Evolutionary conservation across 2,113 vertebrate genomes (phyloP), one percentile per base, ranked within the genome.

Genomic region (Tachuris rubrigastra): DNA sequence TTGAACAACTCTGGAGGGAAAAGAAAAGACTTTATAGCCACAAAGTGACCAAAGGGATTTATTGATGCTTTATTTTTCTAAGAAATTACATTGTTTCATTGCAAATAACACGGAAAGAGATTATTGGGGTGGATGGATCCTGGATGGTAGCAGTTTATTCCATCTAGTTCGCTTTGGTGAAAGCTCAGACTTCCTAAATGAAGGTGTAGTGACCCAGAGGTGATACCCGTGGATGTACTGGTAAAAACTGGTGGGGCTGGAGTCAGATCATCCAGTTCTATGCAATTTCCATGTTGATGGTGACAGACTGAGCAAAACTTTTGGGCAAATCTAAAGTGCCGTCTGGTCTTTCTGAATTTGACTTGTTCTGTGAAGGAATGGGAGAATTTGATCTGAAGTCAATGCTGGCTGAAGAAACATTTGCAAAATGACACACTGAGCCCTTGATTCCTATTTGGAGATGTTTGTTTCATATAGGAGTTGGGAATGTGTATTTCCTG

Each of bases 301-400:
- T 85, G 81, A 55, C 91, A 87, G 77, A 87, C 55, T 65, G 85
- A 95, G 65, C 85, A 84, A 33, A 74, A 93, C 69, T 95, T 92
- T 67, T 53, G n/a, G 79, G 65, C 68, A 74, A 55, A 69, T 89
- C 59, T 90, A 0, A 6, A 60, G 44, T 98, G 98, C 98, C 91
- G 94, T 95, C 83, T 97, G 98, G 97, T 98, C 98, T 98, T 98
- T 96, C 97, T 97, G 95, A 96, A 93, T 96, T 93, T 47, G 60
- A 35, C 39, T 94, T 90, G 49, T 91, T 97, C 98, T 98, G 82
- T 17, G 80, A 96, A 97, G 56, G n/a, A 96, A 92, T 65, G 79
- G 39, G 27, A 42, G 10, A 96, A 16, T 94, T 90, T 56, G 53
- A 79, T 81, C 86, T 82, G 23, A 95, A 46, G n/a, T 41, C 2